Percentiles rank a stretch among this genome's conserved stretches.
phyloP scores from a whole-genome alignment of 2,797 vertebrate species.

The Darevskia nairensis region DNA sequence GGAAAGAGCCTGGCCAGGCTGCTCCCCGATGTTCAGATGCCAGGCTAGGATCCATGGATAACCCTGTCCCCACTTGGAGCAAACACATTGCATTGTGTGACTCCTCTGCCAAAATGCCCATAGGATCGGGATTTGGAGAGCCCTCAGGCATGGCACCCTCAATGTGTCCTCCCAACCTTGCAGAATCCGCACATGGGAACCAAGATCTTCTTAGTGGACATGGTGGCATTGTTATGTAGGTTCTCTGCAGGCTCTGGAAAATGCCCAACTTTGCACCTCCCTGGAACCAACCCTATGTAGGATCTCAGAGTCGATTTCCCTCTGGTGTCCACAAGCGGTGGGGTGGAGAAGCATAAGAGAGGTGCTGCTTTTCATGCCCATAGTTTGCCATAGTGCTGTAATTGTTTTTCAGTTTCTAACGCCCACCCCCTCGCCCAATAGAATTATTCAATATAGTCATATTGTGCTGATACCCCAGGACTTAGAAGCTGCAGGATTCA shows the following conservation, averaged over 20 bases:
- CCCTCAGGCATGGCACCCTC: too few species aligned
- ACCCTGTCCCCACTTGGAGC: background rate
- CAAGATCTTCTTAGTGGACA: too few species aligned
- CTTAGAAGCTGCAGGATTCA: slow-evolving; percentile 24
- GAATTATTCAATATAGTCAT: background rate
- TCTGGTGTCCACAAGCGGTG: background rate
- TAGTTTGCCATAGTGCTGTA: too few species aligned
- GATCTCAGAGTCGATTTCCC: background rate
- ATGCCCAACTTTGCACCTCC: too few species aligned
- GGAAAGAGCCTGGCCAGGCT: background rate
- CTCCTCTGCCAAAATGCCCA: too few species aligned
- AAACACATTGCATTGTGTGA: background rate
- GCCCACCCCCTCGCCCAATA: background rate
- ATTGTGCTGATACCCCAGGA: background rate
- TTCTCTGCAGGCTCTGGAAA: background rate
- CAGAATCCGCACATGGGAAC: too few species aligned
- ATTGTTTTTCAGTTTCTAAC: background rate
- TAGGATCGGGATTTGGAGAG: too few species aligned
- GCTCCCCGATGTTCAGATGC: background rate
- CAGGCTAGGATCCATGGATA: background rate
- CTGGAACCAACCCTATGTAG: background rate
- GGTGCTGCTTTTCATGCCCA: background rate
- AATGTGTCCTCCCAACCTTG: too few species aligned
- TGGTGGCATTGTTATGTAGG: too few species aligned
- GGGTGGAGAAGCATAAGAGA: background rate